Evolutionary conservation across 2,113 vertebrate genomes (phyloP), one percentile per base, ranked within the genome.

Genomic region (Erpornis zantholeuca): DNA sequence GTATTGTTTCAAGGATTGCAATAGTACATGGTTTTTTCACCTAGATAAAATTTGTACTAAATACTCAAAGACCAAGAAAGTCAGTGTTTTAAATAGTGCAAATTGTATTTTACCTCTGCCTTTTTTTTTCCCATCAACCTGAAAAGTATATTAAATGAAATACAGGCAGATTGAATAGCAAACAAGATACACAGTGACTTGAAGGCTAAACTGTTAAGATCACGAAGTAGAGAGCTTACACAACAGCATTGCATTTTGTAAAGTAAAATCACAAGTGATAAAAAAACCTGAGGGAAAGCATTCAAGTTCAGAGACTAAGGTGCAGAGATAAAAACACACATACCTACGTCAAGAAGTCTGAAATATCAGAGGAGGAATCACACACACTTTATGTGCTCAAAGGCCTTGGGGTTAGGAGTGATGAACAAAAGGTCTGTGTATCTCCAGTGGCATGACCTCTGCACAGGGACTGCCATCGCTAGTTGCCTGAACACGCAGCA

Each of bases 1-100:
- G 40, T 92, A 38, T 81, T 95, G 61, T 88, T 60, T 82, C 82
- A 94, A 94, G 25, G n/a, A 75, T 88, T 86, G 94, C 31, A 88
- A 27, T 21, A 82, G 40, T 53, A 50, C 6, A 2, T 16, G 8
- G 9, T 35, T 87, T 60, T 95, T 87, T 15, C 12, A 69, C 54
- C 78, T 94, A 82, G 75, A 71, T 91, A 90, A 82, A 91, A 95
- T 61, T 65, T 68, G 71, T 69, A 42, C 56, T 63, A 29, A 53
- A 65, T 78, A 27, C 86, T n/a, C 50, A 76, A 93, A 92, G 64
- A 12, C 38, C n/a, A 75, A 84, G 64, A 47, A 33, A 35, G 4
- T 49, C 4, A 6, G 5, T 76, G n/a, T 71, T 92, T 79, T 60
- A 33, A 57, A 31, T 91, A 45, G 20, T 64, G 11, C 57, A 40